Evolutionary conservation across 2,113 vertebrate genomes (phyloP), one percentile per base, ranked within the genome.

Genomic region (Semnornis frantzii): DNA sequence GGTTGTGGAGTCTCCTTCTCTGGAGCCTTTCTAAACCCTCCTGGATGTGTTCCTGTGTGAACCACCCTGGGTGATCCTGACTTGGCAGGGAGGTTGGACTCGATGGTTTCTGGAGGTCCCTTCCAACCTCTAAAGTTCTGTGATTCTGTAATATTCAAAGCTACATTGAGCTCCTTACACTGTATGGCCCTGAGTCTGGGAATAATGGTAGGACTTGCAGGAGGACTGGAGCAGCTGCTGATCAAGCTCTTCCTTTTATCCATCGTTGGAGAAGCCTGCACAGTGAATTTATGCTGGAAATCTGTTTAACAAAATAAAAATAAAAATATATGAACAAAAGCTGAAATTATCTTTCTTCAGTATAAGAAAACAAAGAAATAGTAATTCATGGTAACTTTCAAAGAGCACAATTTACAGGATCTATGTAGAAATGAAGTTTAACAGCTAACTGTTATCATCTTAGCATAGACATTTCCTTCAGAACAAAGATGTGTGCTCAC

Each of bases 211-310:
- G 99, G 99, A 91, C 99, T 99, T 90, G 96, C 98, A n/a, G 98
- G 99, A 87, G 99, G 99, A 68, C 98, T 99, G 94, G 98, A 98
- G 44, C 98, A 96, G 95, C 98, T 99, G 96, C 97, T 98, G 96
- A 98, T 97, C 73, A 99, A 96, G 91, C 99, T 99, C 97, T 98
- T 98, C 94, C 98, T 98, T 79, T 98, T 99, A 89, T 99, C 99
- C 96, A 98, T 98, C 5, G 99, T 99, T 4, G 99, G 99, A 77
- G 99, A 99, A 33, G 99, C 99, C 95, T 99, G 99, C 72, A 99
- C 99, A 12, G 99, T 99, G 97, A 99, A 99, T 96, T 99, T 99
- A 97, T 99, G 99, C 98, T 99, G 99, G 95, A 99, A 99, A 98
- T 99, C 99, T 99, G 95, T 80, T 95, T 65, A 87, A 9, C 88